These are phyloP conservation scores for Spheniscus mendiculus DNA, from an alignment of 2,113 vertebrate genomes.

Conservation along the genomic window DNA sequence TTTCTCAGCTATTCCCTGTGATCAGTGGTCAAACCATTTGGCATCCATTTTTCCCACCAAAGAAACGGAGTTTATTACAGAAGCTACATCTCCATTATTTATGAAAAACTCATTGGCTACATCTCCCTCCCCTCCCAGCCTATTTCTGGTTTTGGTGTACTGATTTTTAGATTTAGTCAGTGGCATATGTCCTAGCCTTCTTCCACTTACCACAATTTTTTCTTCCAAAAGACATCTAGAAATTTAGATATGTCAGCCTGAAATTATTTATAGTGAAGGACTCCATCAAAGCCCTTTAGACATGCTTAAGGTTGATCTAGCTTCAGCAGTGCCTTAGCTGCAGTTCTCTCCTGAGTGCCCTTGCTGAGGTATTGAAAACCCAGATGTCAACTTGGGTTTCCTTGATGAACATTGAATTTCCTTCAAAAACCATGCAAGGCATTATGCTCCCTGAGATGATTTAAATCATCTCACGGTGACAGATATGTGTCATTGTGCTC, in stretches of 20 bases:
- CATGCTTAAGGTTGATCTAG: background rate
- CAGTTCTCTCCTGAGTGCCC: background rate
- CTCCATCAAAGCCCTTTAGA: background rate
- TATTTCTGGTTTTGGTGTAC: background rate
- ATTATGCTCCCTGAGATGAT: background rate
- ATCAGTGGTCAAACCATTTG: background rate
- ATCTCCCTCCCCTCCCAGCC: background rate
- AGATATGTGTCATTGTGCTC: background rate
- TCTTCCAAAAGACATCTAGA: background rate
- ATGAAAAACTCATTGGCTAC: background rate
- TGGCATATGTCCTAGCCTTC: background rate
- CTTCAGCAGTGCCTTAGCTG: background rate
- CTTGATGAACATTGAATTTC: background rate
- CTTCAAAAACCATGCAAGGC: background rate
- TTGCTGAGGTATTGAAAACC: background rate
- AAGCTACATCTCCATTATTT: background rate
- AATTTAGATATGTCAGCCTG: background rate
- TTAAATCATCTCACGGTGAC: background rate
- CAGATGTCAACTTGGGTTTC: background rate
- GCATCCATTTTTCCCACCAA: background rate
- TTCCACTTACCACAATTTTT: background rate
- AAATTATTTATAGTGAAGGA: background rate
- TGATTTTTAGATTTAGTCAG: background rate
- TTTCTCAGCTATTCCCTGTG: background rate
- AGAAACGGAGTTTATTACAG: background rate